Evolutionary conservation across 2,888 invertebrate genomes (phyloP).

Genomic region (Glyphotaelius pellucidus): DNA sequence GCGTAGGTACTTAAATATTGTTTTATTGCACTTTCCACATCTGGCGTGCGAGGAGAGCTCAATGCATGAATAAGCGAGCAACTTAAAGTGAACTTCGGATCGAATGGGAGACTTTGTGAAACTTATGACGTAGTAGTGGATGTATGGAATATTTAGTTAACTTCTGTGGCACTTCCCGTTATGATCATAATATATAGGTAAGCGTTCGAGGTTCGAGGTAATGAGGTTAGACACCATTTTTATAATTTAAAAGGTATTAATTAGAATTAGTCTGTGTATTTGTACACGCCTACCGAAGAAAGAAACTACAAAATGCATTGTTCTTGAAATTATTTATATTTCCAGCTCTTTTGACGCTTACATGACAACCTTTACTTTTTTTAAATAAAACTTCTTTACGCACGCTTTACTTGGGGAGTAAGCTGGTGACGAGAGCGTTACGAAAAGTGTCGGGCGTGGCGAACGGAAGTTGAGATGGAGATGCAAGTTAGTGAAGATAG

Average conservation of each 20-base stretch:
- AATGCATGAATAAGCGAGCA: not conserved
- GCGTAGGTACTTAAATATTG: not conserved
- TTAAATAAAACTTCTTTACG: too few relatives aligned
- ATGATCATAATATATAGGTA: not conserved
- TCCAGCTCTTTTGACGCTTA: not conserved
- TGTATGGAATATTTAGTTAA: not conserved
- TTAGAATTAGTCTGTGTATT: not conserved
- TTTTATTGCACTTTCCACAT: not conserved
- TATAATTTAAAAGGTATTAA: not conserved
- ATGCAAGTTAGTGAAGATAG: too few relatives aligned
- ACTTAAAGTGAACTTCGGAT: not conserved
- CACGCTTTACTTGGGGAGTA: too few relatives aligned
- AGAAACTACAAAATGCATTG: not conserved
- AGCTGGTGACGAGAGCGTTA: too few relatives aligned
- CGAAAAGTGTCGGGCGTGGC: too few relatives aligned
- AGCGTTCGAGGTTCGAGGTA: slow-evolving; percentile 29
- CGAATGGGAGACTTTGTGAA: not conserved
- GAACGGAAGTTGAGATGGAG: too few relatives aligned
- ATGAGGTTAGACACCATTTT: not conserved
- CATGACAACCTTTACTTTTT: not conserved
- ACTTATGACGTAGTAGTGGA: not conserved
- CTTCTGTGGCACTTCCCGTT: not conserved
- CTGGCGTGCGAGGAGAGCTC: not conserved
- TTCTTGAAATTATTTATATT: not conserved
- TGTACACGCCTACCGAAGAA: not conserved